phyloP scores from a whole-genome alignment of 2,797 vertebrate species.

The Dallia pectoralis region DNA sequence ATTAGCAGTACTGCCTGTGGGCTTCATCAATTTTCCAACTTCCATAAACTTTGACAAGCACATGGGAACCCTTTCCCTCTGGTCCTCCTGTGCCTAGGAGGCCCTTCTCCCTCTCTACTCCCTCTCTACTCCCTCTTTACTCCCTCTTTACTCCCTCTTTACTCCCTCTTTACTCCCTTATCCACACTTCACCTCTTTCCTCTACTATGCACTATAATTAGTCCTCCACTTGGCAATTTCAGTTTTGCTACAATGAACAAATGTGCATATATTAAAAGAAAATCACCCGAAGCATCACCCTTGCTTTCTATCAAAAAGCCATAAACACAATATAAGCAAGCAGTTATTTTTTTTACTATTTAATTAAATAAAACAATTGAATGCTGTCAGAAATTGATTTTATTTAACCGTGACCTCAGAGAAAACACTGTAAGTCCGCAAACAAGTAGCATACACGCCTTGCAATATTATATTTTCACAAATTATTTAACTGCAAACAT shows the following conservation, averaged over 20 bases:
- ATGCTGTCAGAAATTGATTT: neutral
- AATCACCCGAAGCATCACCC: neutral
- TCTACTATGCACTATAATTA: constrained; percentile 54
- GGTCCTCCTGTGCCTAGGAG: constrained; percentile 54
- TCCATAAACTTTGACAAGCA: constrained; percentile 78
- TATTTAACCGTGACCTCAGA: neutral
- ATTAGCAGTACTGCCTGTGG: constrained; percentile 75
- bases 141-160: constrained; percentile 37
- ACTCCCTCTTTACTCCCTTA: constrained; percentile 38
- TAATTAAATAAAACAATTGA: neutral
- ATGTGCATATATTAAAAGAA: neutral
- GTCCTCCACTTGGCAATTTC: constrained; percentile 34
- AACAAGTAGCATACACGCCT: constrained; percentile 67
- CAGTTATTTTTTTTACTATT: neutral
- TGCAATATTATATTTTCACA: constrained; percentile 45
- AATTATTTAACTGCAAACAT: constrained; percentile 28
- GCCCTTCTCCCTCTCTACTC: constrained; percentile 42
- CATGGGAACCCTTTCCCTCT: constrained; percentile 53
- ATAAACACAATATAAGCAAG: neutral
- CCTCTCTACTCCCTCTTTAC: constrained; percentile 36
- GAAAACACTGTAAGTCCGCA: constrained; percentile 29
- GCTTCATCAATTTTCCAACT: constrained; percentile 75
- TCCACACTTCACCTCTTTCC: constrained; percentile 38
- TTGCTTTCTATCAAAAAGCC: neutral
- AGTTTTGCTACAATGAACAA: constrained; percentile 18